A percentile compares a stretch with the other conserved stretches of the same genome.
Evolutionary conservation across 2,113 vertebrate species (phyloP).

Genomic region (Rynchops niger): DNA sequence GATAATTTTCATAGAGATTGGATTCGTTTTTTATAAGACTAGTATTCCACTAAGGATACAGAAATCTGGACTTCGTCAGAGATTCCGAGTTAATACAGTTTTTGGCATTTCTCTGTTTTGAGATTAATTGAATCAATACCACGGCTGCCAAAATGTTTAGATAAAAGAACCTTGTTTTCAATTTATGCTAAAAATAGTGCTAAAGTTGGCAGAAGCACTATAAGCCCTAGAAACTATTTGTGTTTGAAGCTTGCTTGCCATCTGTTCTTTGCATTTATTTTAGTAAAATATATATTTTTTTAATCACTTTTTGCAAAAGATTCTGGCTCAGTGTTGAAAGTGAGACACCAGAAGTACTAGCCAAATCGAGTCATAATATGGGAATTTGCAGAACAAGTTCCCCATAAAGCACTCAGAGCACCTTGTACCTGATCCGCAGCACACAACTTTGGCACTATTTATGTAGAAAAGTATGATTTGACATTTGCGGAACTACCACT

Average conservation of each 20-base stretch:
- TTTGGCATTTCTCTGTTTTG: conserved; percentile 45
- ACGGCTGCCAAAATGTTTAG: conserved; percentile 46
- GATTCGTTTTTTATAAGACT: neutral
- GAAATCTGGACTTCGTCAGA: conserved; percentile 16
- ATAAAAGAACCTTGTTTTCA: conserved; percentile 31
- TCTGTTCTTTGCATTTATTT: conserved; percentile 50
- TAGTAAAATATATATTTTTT: conserved; percentile 29
- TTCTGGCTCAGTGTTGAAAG: conserved; percentile 20
- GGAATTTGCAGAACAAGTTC: conserved; percentile 33
- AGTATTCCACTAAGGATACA: neutral
- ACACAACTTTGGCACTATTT: neutral
- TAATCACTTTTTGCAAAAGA: neutral
- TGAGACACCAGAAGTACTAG: neutral
- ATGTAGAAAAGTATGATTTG: neutral
- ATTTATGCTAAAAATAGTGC: conserved; percentile 47
- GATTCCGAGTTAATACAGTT: conserved; percentile 38
- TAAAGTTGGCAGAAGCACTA: conserved; percentile 30
- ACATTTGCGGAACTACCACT: neutral
- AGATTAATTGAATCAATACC: conserved; percentile 52
- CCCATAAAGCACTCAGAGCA: neutral
- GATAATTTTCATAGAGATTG: neutral
- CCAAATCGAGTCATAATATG: neutral
- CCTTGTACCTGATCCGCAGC: neutral
- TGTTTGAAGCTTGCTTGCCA: conserved; percentile 40
- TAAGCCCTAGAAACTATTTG: conserved; percentile 12